Percentiles rank a stretch among this genome's conserved stretches.
Evolutionary conservation across 2,113 vertebrate genomes (phyloP).

Genomic region (Dromaius novaehollandiae): DNA sequence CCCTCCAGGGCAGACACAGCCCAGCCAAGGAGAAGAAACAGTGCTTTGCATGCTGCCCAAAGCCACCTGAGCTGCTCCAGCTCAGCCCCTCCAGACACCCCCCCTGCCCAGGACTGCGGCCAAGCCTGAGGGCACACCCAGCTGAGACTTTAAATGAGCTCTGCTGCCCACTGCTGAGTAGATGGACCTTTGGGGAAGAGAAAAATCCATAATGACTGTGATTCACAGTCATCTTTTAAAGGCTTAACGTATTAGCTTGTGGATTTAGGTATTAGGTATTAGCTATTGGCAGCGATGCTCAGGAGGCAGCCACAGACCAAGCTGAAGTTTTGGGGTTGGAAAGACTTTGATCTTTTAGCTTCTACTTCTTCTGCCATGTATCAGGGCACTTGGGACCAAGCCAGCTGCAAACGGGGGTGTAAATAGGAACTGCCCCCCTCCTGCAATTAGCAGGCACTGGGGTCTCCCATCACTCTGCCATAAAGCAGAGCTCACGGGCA

Average conservation of each 20-base stretch:
- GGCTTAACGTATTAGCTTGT: background rate
- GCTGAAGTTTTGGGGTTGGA: background rate
- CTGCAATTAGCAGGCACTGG: background rate
- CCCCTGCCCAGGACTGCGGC: background rate
- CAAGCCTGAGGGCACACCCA: background rate
- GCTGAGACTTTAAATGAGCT: background rate
- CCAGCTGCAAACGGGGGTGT: background rate
- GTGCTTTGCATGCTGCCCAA: background rate
- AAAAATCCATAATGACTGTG: background rate
- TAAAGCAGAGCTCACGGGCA: background rate
- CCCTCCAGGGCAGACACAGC: background rate
- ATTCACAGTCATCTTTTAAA: background rate
- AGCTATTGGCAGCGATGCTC: background rate
- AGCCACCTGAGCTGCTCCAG: background rate
- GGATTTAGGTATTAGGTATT: background rate
- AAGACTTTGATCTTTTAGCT: background rate
- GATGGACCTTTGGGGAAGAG: background rate
- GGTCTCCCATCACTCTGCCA: background rate
- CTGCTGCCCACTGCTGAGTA: background rate
- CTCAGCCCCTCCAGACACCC: too few relatives aligned
- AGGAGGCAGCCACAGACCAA: background rate
- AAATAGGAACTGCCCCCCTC: background rate
- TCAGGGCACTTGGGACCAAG: background rate
- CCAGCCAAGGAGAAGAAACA: background rate
- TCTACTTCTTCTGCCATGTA: rapidly evolving